These are phyloP conservation scores for Clarias laeviceps DNA, from an alignment of 2,797 vertebrate genomes.

Conservation along the genomic window DNA sequence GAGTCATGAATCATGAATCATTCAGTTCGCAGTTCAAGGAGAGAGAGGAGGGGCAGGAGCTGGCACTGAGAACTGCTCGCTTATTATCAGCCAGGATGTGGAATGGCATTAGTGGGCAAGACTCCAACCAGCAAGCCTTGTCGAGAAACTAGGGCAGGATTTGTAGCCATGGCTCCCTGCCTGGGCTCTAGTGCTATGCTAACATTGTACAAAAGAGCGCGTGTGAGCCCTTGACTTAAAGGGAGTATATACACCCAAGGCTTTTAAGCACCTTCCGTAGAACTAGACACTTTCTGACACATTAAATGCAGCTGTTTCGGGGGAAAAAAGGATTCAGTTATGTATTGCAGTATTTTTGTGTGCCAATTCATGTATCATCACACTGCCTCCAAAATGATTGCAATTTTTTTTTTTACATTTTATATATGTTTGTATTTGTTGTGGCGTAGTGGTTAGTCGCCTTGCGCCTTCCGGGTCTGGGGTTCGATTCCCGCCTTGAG, in stretches of 20 bases:
- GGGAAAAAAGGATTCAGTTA: too few relatives aligned
- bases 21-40: constrained; percentile 31
- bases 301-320: neutral
- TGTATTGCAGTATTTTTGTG: too few relatives aligned
- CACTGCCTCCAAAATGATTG: too few relatives aligned
- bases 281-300: neutral
- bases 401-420: too few relatives aligned
- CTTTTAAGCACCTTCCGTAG: neutral
- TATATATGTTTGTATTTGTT: too few relatives aligned
- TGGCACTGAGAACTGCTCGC: constrained; percentile 29
- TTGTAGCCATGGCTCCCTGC: constrained; percentile 29
- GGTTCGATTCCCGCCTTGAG: too few relatives aligned
- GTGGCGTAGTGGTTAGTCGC: too few relatives aligned
- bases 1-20: constrained; percentile 47
- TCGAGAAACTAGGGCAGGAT: constrained; percentile 37
- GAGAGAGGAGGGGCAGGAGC: constrained; percentile 35
- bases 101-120: constrained; percentile 46
- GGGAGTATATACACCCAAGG: neutral
- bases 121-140: constrained; percentile 32
- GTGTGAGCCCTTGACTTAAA: constrained; percentile 10
- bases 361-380: too few relatives aligned
- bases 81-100: constrained; percentile 52
- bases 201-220: constrained; percentile 31
- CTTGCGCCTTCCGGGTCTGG: too few relatives aligned
- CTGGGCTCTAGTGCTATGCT: constrained; percentile 11